phyloP scores from a whole-genome alignment of 2,888 invertebrate species.

The Arctia plantaginis region DNA sequence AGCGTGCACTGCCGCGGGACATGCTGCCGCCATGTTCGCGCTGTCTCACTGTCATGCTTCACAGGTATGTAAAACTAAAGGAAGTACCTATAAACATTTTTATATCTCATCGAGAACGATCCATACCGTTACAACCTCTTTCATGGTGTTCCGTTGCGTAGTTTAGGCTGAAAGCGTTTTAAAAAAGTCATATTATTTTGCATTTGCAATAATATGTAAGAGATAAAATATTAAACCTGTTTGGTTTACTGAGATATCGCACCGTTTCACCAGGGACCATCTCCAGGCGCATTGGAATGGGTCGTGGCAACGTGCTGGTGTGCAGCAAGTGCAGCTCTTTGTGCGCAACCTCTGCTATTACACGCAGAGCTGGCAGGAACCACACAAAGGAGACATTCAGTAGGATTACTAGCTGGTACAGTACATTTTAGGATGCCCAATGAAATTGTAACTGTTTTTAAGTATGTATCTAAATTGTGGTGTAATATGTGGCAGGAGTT shows the following conservation, averaged over 20 bases:
- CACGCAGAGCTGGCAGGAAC: conserved; percentile 89
- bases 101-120: too few relatives aligned
- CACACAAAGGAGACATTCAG: conserved; percentile 88
- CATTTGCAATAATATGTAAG: too few relatives aligned
- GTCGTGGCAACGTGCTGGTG: conserved; percentile 90
- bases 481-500: conserved; percentile 79
- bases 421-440: neutral
- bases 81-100: too few relatives aligned
- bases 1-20: conserved; percentile 75
- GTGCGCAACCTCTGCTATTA: conserved; percentile 90
- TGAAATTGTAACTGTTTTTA: neutral
- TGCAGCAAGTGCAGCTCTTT: conserved; percentile 89
- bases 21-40: conserved; percentile 74
- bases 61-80: neutral
- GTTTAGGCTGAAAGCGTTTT: too few relatives aligned
- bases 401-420: conserved; percentile 89
- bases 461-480: too few relatives aligned
- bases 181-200: too few relatives aligned
- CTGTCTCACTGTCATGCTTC: conserved; percentile 66
- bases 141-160: too few relatives aligned
- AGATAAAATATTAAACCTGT: too few relatives aligned
- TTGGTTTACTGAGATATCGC: neutral
- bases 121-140: too few relatives aligned
- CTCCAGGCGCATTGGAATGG: conserved; percentile 88
- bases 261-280: conserved; percentile 30